A percentile compares a stretch with the other conserved stretches of the same genome.
phyloP scores from a whole-genome alignment of 1,140 invertebrate species.

The Eriocheir sinensis region DNA sequence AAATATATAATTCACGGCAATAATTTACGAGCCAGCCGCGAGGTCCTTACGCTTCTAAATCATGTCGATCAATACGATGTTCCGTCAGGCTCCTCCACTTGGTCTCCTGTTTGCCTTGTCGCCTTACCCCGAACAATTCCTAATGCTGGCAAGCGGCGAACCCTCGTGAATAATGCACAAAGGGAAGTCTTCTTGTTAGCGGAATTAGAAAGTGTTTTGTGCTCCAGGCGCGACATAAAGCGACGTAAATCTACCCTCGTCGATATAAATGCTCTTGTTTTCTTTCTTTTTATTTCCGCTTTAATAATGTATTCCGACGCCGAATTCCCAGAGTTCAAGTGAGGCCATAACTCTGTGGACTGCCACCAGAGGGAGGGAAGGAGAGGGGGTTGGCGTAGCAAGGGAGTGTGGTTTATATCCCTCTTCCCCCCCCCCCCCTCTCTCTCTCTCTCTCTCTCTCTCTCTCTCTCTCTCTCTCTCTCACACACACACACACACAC shows the following conservation, averaged over 20 bases:
- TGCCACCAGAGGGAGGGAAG: not conserved
- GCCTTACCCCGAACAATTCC: too few species aligned
- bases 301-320: not conserved
- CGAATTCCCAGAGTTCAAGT: not conserved
- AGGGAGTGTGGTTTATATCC: not conserved
- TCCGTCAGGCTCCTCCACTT: too few species aligned
- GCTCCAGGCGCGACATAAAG: not conserved
- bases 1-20: not conserved
- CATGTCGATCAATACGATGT: too few species aligned
- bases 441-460: conserved; percentile 27
- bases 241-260: not conserved
- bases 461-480: conserved; percentile 50
- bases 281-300: not conserved
- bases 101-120: too few species aligned
- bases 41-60: not conserved
- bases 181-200: not conserved
- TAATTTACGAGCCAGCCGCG: too few species aligned
- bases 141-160: not conserved
- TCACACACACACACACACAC: not conserved
- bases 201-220: conserved; percentile 7
- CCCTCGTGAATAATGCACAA: not conserved
- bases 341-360: not conserved
- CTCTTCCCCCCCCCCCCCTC: not conserved
- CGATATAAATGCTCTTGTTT: not conserved
- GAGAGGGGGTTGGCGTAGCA: not conserved